These are phyloP conservation scores for Mongoloraphidia duomilia DNA, from an alignment of 2,888 invertebrate species.

Conservation along the genomic window DNA sequence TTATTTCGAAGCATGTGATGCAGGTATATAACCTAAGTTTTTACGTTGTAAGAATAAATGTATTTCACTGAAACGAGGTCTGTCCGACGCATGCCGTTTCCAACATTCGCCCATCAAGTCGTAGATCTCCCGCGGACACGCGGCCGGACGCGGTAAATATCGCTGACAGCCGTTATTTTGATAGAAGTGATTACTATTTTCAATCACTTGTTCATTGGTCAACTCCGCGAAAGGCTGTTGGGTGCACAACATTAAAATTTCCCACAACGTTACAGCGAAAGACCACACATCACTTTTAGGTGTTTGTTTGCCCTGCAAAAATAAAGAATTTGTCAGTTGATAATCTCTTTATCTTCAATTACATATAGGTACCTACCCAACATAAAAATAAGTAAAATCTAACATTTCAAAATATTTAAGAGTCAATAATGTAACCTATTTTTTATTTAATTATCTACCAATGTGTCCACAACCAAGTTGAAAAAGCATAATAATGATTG, in stretches of 20 bases:
- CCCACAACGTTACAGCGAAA: slow-evolving; percentile 83
- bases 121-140: slow-evolving; percentile 77
- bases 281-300: slow-evolving; percentile 86
- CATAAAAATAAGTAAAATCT: too few species aligned
- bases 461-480: too few species aligned
- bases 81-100: slow-evolving; percentile 63
- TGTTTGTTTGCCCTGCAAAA: slow-evolving; percentile 66
- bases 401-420: too few species aligned
- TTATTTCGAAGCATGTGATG: slow-evolving; percentile 20
- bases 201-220: slow-evolving; percentile 70
- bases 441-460: too few species aligned
- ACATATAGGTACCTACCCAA: too few species aligned
- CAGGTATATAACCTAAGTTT: slow-evolving; percentile 49
- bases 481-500: too few species aligned
- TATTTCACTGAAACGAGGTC: slow-evolving; percentile 78
- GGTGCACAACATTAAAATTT: slow-evolving; percentile 65
- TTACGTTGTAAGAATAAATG: slow-evolving; percentile 67
- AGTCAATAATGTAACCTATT: too few species aligned
- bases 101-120: slow-evolving; percentile 88
- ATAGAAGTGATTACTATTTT: slow-evolving; percentile 32
- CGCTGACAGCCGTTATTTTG: slow-evolving; percentile 39
- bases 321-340: neutral
- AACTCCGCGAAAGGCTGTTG: slow-evolving; percentile 70
- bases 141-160: slow-evolving; percentile 46
- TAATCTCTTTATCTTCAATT: too few species aligned